phyloP scores from a whole-genome alignment of 2,113 vertebrate species.

The Neofelis nebulosa region DNA sequence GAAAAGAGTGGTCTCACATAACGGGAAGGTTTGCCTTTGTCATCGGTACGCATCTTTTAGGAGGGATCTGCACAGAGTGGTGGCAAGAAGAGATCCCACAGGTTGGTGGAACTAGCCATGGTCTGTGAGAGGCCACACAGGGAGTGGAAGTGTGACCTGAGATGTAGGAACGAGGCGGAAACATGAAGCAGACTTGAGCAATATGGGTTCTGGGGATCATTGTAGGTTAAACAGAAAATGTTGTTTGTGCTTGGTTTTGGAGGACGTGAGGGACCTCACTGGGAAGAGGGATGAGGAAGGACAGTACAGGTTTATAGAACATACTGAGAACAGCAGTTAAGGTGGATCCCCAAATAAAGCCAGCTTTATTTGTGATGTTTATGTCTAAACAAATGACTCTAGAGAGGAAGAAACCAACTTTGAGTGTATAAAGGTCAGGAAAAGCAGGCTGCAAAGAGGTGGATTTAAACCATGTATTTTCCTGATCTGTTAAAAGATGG shows the following conservation, averaged over 20 bases:
- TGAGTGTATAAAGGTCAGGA: background rate
- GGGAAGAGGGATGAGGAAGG: background rate
- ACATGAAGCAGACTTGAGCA: background rate
- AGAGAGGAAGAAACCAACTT: background rate
- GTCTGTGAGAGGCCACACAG: rapidly evolving
- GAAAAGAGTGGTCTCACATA: background rate
- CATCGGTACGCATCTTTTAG: background rate
- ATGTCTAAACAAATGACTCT: background rate
- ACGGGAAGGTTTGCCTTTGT: background rate
- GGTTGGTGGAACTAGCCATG: background rate
- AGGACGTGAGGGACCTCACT: background rate
- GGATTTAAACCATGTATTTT: background rate
- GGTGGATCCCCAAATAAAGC: background rate
- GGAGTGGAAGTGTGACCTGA: background rate
- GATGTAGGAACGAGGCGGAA: background rate
- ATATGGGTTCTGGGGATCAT: background rate
- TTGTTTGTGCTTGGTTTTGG: background rate
- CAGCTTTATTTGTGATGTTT: background rate
- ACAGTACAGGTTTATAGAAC: background rate
- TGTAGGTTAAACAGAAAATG: background rate
- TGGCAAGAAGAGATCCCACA: background rate
- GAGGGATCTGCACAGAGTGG: background rate
- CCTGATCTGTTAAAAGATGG: background rate
- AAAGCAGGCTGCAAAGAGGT: background rate
- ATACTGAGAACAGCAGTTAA: background rate